Evolutionary conservation across 2,113 vertebrate genomes (phyloP), one percentile per base, ranked within the genome.

Genomic region (Piliocolobus tephrosceles): DNA sequence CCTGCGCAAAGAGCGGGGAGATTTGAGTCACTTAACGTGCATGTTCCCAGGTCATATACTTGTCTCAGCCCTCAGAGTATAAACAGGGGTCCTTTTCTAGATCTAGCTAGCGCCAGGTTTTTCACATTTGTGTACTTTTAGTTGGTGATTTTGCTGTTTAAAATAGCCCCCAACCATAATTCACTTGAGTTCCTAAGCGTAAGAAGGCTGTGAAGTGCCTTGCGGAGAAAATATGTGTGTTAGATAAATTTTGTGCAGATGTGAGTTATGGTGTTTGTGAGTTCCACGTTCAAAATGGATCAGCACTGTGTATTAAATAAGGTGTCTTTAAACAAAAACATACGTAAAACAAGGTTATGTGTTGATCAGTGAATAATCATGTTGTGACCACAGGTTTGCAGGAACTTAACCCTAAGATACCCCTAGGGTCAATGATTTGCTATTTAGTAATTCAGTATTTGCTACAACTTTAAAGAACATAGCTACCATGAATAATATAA

Each of bases 101-200:
- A n/a, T 64, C 68, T 86, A 17, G 17, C 76, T 86, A 64, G 70
- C 32, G 30, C 43, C 55, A 85, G 9, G n/a, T 45, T 92, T 96
- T 92, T 95, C 72, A 92, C 57, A 90, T 94, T 95, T 92, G 43
- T 92, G 45, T 84, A 30, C 58, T 79, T 96, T 78, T 72, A 14
- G 12, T 57, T 30, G 58, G 55, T 68, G 38, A 78, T 73, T 94
- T 78, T 20, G 22, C 76, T 66, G 6, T 45, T 55, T 23, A 84
- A 70, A 85, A 11, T 57, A 57, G 23, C 61, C 76, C n/a, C 68
- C 8, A 27, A 64, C 64, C 13, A 30, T 11, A 66, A 38, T 27
- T 6, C 76, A 61, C 6, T 82, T 76, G 43, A 32, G 38, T 14
- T 68, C 47, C 76, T 52, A 22, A 17, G 25, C 32, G 8, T 20